These are phyloP conservation scores for Anoplius nigerrimus DNA, from an alignment of 2,888 invertebrate genomes.

Conservation along the genomic window DNA sequence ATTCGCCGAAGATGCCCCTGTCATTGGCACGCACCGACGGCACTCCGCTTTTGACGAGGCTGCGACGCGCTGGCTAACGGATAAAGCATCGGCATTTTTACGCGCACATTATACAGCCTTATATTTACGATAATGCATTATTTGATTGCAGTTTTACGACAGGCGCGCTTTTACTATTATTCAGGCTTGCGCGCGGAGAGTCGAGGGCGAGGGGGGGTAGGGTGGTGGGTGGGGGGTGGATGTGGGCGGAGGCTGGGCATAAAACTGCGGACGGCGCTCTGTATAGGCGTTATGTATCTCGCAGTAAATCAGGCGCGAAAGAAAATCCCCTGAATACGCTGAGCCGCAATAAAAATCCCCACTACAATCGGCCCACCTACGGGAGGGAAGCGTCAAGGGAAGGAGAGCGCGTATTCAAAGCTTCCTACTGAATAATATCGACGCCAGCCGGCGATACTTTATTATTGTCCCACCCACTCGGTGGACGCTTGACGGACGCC, in stretches of 20 bases:
- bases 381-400: constrained; percentile 18
- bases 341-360: constrained; percentile 52
- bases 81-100: constrained; percentile 43
- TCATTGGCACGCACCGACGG: neutral
- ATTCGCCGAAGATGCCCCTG: too few species aligned
- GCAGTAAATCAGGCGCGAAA: constrained; percentile 54
- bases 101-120: constrained; percentile 42
- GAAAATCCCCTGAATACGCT: constrained; percentile 54
- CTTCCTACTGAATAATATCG: constrained; percentile 20
- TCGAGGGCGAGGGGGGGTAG: too few species aligned
- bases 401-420: constrained; percentile 12
- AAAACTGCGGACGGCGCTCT: constrained; percentile 43
- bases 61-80: constrained; percentile 17
- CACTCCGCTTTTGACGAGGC: too few species aligned
- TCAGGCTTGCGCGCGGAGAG: too few species aligned
- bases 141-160: constrained; percentile 67
- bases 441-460: constrained; percentile 2
- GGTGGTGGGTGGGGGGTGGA: too few species aligned
- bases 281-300: constrained; percentile 36
- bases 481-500: neutral
- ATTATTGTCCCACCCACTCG: neutral
- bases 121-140: constrained; percentile 66
- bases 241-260: constrained; percentile 23
- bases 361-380: constrained; percentile 19
- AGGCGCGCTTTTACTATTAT: constrained; percentile 62